Conservation (phyloP, 1,140 invertebrate species). For the Brachystomella parvula region DNA sequence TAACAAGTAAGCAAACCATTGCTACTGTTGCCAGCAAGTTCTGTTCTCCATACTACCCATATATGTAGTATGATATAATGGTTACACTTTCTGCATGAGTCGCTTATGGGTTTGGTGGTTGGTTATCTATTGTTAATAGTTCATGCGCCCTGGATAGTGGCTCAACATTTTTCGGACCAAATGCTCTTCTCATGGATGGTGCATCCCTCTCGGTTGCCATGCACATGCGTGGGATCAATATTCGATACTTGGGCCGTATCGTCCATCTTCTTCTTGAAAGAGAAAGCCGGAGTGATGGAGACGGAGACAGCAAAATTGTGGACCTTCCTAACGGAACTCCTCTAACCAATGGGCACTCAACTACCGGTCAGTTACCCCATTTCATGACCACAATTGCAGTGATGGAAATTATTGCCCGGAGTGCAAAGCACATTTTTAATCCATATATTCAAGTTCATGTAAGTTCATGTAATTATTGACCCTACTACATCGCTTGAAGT, state of each 20-base stretch:
- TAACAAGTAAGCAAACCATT: slow-evolving; percentile 49
- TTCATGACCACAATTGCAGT: slow-evolving; percentile 83
- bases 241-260: slow-evolving; percentile 75
- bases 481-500: not conserved
- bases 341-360: slow-evolving; percentile 46
- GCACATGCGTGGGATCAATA: slow-evolving; percentile 91
- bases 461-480: no score
- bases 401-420: slow-evolving; percentile 73
- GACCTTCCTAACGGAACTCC: not conserved
- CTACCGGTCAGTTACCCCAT: slow-evolving; percentile 66
- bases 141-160: slow-evolving; percentile 37
- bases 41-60: not conserved
- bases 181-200: slow-evolving; percentile 67
- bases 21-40: no score
- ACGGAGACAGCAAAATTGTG: slow-evolving; percentile 23
- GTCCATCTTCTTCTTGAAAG: slow-evolving; percentile 30
- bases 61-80: not conserved
- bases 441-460: slow-evolving; percentile 71
- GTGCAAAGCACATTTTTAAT: slow-evolving; percentile 89
- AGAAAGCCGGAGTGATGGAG: slow-evolving; percentile 24
- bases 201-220: slow-evolving; percentile 84
- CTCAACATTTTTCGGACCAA: slow-evolving; percentile 37
- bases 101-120: slow-evolving; percentile 15
- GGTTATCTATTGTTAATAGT: slow-evolving; percentile 18
- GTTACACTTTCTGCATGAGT: not conserved